These are phyloP conservation scores for Diorhabda elongata DNA, from an alignment of 1,140 invertebrate genomes.

Conservation along the genomic window DNA sequence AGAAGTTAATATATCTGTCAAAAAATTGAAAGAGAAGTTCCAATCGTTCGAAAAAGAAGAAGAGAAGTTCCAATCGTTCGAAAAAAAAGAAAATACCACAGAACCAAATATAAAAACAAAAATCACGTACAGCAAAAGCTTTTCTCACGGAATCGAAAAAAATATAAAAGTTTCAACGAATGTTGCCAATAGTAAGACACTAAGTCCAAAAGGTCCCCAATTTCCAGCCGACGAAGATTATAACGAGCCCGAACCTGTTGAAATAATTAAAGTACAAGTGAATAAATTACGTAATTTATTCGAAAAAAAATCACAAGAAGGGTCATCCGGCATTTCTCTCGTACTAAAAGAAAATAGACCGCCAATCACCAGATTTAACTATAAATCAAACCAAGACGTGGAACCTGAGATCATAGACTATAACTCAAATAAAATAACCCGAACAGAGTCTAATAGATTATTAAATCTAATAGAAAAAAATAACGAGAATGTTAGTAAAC, in stretches of 20 bases:
- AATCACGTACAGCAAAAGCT: background rate
- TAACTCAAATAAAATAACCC: background rate
- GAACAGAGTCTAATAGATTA: background rate
- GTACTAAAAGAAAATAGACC: background rate
- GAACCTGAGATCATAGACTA: background rate
- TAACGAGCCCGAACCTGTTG: background rate
- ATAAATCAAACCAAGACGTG: background rate
- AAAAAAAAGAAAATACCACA: background rate
- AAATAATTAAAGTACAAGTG: background rate
- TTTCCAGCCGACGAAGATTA: background rate
- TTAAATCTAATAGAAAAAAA: background rate
- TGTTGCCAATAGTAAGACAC: too few relatives aligned
- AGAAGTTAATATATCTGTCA: background rate
- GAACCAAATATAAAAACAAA: background rate
- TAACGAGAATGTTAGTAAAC: background rate
- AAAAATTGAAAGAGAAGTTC: constrained; percentile 2
- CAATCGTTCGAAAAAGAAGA: background rate
- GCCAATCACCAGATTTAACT: background rate
- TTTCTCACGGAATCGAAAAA: background rate
- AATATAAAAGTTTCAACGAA: background rate
- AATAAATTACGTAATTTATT: constrained; percentile 1
- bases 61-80: background rate
- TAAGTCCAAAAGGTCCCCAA: background rate
- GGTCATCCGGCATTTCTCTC: background rate
- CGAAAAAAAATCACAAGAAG: background rate